Base-by-base conservation (phyloP, 2,113 vertebrate genomes). In the Cyanoliseus patagonus region DNA sequence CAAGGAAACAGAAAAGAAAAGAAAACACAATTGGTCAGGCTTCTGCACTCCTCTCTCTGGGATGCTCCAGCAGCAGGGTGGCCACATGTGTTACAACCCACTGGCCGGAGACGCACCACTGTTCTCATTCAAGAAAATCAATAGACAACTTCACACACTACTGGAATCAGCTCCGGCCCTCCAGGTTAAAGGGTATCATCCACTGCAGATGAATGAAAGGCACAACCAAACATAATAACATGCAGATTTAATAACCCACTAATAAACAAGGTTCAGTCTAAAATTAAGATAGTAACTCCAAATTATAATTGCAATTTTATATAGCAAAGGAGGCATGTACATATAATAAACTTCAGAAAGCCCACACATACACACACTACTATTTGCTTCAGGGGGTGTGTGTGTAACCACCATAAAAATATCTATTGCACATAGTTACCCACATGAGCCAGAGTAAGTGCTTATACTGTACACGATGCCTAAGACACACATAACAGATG, bases 101-200 rank as follows among this genome's bases (percentile, higher is more conserved):
- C 83, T 10, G 61, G 95, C 94, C 84, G 18, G 96, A 96, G 92
- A 97, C 51, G 55, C 79, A 4, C 97, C 92, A 66, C 96, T 96
- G 92, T 97, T 97, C 97, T 96, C 96, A 95, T 97, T 97, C 97
- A 96, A 81, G 92, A 98, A 98, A 98, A 97, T 98, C 96, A 98
- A 97, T 96, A 98, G 95, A 97, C 96, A 98, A 97, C 97, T 98
- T 98, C 88, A 96, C 97, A 97, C 96, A 85, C 97, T 96, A 80
- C 72, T 96, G 89, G 95, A 97, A 97, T 96, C 95, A 70, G 96
- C 97, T 97, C 96, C 97, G 96, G 97, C 97, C 97, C 97, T 98
- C 97, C 95, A 98, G 94, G 96, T 97, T 97, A 96, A 95, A 96
- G 94, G 92, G 78, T 91, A 89, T 88, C 89, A 92, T 80, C 88